Conservation (phyloP, 2,888 invertebrate genomes). For the Nineta flava region DNA sequence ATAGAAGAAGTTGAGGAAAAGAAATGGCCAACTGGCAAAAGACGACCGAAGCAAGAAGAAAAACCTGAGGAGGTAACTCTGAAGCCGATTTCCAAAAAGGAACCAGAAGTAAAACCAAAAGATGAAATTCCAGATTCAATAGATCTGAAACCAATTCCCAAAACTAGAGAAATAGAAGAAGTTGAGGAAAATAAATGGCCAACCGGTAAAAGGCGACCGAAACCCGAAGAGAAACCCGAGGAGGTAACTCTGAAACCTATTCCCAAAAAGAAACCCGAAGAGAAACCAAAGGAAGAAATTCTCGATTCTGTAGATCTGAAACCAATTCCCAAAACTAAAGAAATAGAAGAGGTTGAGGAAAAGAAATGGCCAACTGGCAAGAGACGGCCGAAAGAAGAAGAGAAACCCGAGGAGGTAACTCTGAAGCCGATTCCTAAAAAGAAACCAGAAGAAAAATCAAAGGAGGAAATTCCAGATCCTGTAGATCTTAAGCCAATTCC, state of each 20-base stretch:
- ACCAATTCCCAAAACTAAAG: slow-evolving; percentile 16
- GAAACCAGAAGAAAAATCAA: slow-evolving; percentile 23
- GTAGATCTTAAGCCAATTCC: slow-evolving; percentile 16
- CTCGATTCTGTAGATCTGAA: slow-evolving; percentile 17
- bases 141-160: slow-evolving; percentile 23
- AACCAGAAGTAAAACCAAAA: slow-evolving; percentile 21
- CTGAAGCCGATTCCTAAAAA: slow-evolving; percentile 32
- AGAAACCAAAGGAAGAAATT: slow-evolving; percentile 14
- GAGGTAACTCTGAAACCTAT: slow-evolving; percentile 10
- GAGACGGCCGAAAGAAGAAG: slow-evolving; percentile 15
- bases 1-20: slow-evolving; percentile 22
- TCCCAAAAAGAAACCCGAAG: slow-evolving; percentile 7
- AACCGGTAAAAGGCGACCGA: slow-evolving; percentile 18
- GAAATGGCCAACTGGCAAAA: slow-evolving; percentile 30
- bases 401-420: slow-evolving; percentile 31
- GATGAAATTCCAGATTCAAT: slow-evolving; percentile 26
- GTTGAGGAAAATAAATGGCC: slow-evolving; percentile 22
- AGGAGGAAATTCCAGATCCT: slow-evolving; percentile 16
- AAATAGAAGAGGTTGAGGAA: slow-evolving; percentile 15
- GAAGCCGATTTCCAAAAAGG: slow-evolving; percentile 32
- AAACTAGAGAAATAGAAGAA: slow-evolving; percentile 16
- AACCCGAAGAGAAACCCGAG: slow-evolving; percentile 13
- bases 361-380: slow-evolving; percentile 12
- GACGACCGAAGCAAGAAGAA: slow-evolving; percentile 25
- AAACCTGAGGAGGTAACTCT: slow-evolving; percentile 27